These are phyloP conservation scores for Amiota minor DNA, from an alignment of 2,888 invertebrate genomes.

Conservation along the genomic window DNA sequence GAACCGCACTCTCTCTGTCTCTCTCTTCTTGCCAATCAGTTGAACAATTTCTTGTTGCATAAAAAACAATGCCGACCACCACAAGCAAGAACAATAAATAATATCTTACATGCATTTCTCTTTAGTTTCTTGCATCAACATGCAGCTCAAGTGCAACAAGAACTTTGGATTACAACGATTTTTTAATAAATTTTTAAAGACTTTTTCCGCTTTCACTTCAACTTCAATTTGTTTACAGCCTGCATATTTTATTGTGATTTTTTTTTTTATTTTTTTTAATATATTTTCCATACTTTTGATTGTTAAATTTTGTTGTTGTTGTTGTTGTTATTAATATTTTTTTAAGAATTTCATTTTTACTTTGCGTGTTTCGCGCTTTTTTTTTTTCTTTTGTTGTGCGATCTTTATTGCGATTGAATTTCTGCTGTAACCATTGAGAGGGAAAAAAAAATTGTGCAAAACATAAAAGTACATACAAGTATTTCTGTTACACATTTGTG, in stretches of 20 bases:
- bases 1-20: too few species aligned
- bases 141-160: neutral
- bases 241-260: neutral
- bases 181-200: conserved; percentile 30
- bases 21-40: too few species aligned
- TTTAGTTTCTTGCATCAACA: neutral
- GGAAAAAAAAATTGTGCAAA: neutral
- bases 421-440: neutral
- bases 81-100: neutral
- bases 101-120: neutral
- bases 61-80: neutral
- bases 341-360: conserved; percentile 27
- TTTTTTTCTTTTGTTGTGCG: neutral
- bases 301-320: conserved; percentile 8
- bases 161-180: conserved; percentile 6
- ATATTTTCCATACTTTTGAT: neutral
- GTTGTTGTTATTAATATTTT: too few species aligned
- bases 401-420: conserved; percentile 26
- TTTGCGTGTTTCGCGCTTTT: conserved; percentile 17
- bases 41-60: neutral
- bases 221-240: neutral
- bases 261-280: conserved; percentile 4
- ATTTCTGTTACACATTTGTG: neutral
- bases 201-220: neutral
- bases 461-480: neutral